Evolutionary conservation across 2,888 invertebrate genomes (phyloP).

Genomic region (Margaritifera margaritifera): DNA sequence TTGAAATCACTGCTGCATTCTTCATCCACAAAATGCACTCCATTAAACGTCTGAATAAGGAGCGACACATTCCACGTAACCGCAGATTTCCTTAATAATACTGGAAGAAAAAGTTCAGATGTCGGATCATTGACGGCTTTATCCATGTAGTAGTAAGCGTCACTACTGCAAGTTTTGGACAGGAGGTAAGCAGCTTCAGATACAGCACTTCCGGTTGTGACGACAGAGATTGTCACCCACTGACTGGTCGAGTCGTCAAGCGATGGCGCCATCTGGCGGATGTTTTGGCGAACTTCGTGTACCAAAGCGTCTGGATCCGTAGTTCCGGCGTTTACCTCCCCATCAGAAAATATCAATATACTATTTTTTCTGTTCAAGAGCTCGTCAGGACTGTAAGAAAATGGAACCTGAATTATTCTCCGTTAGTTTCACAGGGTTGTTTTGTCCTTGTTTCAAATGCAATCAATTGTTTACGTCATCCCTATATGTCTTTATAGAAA

Average conservation of each 20-base stretch:
- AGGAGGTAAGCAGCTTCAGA: conserved; percentile 60
- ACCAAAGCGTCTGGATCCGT: conserved; percentile 51
- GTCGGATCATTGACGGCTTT: conserved; percentile 51
- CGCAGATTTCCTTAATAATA: conserved; percentile 58
- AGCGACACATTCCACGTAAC: conserved; percentile 59
- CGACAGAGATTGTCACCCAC: conserved; percentile 62
- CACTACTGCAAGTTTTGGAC: conserved; percentile 63
- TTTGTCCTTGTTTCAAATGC: too few relatives aligned
- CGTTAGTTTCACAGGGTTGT: too few relatives aligned
- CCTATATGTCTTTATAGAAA: too few relatives aligned
- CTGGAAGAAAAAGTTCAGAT: conserved; percentile 60
- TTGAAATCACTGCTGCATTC: conserved; percentile 48
- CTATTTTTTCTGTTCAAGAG: conserved; percentile 50
- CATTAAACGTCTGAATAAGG: conserved; percentile 35
- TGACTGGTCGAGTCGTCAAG: conserved; percentile 55
- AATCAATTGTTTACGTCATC: too few relatives aligned
- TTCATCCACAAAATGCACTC: conserved; percentile 35
- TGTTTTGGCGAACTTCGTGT: conserved; percentile 54
- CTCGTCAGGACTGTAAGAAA: conserved; percentile 32
- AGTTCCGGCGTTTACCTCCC: conserved; percentile 65
- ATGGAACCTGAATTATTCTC: neutral
- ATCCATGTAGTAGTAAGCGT: conserved; percentile 64
- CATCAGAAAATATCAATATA: conserved; percentile 66
- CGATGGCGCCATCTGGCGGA: conserved; percentile 45
- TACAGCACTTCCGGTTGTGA: conserved; percentile 58